Percentiles rank a stretch among this genome's conserved stretches.
Evolutionary conservation across 1,140 invertebrate genomes (phyloP).

Genomic region (Drosophila hydei): DNA sequence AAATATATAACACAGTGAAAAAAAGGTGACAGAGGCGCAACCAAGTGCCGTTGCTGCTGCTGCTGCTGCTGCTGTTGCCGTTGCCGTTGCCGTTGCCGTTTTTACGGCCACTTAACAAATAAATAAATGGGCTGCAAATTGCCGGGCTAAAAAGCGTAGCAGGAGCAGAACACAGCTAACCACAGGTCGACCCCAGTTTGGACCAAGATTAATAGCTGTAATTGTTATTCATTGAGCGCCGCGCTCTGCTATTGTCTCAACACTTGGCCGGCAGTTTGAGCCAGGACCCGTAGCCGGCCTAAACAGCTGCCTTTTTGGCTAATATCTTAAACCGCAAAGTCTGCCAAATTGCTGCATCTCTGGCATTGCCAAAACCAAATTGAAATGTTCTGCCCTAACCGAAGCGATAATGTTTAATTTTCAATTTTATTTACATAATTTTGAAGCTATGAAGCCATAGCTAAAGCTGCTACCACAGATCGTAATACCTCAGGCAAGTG

Average conservation of each 20-base stretch:
- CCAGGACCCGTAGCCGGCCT: conserved; percentile 5
- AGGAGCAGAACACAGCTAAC: conserved; percentile 53
- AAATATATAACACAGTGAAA: conserved; percentile 42
- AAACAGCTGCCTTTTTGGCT: conserved; percentile 62
- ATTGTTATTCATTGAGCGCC: conserved; percentile 81
- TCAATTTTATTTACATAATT: conserved; percentile 36
- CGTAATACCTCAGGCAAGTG: background rate
- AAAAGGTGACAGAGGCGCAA: conserved; percentile 45
- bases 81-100: conserved; percentile 60
- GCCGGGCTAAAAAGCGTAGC: conserved; percentile 50
- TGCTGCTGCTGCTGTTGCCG: conserved; percentile 41
- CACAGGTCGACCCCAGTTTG: conserved; percentile 58
- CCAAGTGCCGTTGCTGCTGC: conserved; percentile 38
- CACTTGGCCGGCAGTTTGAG: conserved; percentile 48
- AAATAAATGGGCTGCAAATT: conserved; percentile 79
- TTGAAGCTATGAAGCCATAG: conserved; percentile 32
- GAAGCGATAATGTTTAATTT: conserved; percentile 42
- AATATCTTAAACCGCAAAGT: conserved; percentile 62
- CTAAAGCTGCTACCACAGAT: background rate
- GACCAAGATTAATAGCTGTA: conserved; percentile 79
- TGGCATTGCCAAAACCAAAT: conserved; percentile 40
- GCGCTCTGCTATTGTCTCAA: conserved; percentile 78
- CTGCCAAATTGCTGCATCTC: conserved; percentile 48
- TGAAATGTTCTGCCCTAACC: conserved; percentile 47
- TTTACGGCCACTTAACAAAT: conserved; percentile 82